Percentiles rank a stretch among this genome's conserved stretches.
phyloP scores from a whole-genome alignment of 2,113 vertebrate species.

The Columbina picui region DNA sequence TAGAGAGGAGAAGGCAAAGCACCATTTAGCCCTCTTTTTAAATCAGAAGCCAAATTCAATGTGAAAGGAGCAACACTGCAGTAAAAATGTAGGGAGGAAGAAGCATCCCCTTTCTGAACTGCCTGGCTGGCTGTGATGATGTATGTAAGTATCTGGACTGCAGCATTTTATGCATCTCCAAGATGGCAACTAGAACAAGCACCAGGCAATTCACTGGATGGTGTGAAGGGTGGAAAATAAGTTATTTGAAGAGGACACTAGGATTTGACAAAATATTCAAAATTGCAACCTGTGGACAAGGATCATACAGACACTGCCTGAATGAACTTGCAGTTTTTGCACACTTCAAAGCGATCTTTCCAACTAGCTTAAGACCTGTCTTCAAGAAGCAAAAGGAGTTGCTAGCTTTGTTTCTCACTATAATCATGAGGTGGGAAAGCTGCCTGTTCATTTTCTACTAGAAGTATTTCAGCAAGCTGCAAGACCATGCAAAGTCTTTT shows the following conservation, averaged over 20 bases:
- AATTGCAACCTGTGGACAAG: neutral
- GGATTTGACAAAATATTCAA: neutral
- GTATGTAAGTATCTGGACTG: neutral
- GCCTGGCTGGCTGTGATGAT: neutral
- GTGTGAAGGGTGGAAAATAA: neutral
- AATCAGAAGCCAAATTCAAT: neutral
- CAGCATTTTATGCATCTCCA: neutral
- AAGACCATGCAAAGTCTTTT: neutral
- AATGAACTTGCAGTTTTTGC: neutral
- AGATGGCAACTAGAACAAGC: neutral
- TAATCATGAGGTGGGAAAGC: neutral
- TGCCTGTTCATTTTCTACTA: neutral
- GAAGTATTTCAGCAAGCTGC: neutral
- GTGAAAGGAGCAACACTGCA: neutral
- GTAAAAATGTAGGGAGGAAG: neutral
- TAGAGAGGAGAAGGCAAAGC: neutral
- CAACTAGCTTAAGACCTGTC: rapidly evolving
- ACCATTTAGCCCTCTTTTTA: neutral
- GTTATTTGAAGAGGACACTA: neutral
- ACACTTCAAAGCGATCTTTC: neutral
- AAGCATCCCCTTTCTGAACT: neutral
- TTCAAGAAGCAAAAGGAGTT: neutral
- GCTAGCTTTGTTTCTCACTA: neutral
- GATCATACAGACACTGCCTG: neutral
- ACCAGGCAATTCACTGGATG: neutral